Conservation (phyloP, 2,888 invertebrate genomes). For the Helobdella robusta region DNA sequence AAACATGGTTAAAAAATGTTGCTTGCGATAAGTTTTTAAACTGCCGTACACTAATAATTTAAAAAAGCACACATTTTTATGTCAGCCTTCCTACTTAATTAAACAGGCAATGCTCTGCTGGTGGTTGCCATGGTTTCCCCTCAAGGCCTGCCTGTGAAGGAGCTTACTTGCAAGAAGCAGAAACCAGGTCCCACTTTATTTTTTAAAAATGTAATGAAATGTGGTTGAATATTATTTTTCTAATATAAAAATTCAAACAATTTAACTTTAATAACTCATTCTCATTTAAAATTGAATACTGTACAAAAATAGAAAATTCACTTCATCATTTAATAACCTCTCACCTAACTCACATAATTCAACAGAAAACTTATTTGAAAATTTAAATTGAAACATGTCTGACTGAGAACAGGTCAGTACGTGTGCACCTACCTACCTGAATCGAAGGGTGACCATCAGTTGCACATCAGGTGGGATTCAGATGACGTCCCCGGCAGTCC, state of each 20-base stretch:
- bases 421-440: slow-evolving; percentile 65
- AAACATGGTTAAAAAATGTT: no score
- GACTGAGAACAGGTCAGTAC: slow-evolving; percentile 27
- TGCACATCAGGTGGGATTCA: slow-evolving; percentile 65
- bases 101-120: slow-evolving; percentile 81
- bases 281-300: no score
- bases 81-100: no score
- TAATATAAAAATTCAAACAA: no score
- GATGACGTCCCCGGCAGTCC: slow-evolving; percentile 93
- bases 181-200: slow-evolving; percentile 26
- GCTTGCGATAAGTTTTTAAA: no score
- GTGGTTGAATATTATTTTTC: no score
- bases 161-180: slow-evolving; percentile 74
- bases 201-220: no score
- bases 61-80: no score
- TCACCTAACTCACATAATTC: background rate
- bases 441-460: slow-evolving; percentile 68
- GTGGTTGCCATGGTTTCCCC: slow-evolving; percentile 89
- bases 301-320: no score
- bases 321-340: background rate
- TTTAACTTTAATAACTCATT: no score
- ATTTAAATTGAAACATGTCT: background rate
- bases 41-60: no score
- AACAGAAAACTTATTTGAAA: background rate
- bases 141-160: slow-evolving; percentile 81